These are phyloP conservation scores for Mythimna lalbum DNA, from an alignment of 2,888 invertebrate species.

Conservation along the genomic window DNA sequence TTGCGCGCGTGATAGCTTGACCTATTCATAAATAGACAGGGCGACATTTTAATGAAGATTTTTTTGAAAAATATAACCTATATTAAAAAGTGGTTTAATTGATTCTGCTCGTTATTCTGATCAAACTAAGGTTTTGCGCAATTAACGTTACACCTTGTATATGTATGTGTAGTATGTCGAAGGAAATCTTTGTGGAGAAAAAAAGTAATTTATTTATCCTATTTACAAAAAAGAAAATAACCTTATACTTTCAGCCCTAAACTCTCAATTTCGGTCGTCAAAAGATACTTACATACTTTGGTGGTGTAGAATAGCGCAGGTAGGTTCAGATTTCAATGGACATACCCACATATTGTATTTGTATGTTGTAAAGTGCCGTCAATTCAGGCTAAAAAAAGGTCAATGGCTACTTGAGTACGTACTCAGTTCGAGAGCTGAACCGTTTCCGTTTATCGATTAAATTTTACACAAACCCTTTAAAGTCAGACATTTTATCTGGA, in stretches of 20 bases:
- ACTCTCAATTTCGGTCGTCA: conserved; percentile 41
- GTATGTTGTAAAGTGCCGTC: conserved; percentile 62
- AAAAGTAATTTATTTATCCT: conserved; percentile 15
- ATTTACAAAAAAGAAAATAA: conserved; percentile 23
- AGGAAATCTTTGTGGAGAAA: conserved; percentile 16
- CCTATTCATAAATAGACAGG: too few species aligned
- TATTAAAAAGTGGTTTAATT: too few species aligned
- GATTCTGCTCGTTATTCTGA: too few species aligned
- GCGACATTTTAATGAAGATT: too few species aligned
- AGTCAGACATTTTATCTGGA: conserved; percentile 45
- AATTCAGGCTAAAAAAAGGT: conserved; percentile 72
- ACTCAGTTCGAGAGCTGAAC: conserved; percentile 66
- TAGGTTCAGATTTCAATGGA: conserved; percentile 58
- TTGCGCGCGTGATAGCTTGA: too few species aligned
- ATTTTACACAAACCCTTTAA: conserved; percentile 70
- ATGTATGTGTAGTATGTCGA: neutral
- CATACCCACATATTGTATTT: conserved; percentile 62
- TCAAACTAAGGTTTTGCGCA: too few species aligned
- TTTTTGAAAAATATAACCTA: too few species aligned
- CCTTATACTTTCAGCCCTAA: conserved; percentile 24
- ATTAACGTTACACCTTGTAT: too few species aligned
- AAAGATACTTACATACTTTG: conserved; percentile 30
- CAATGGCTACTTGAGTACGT: conserved; percentile 74
- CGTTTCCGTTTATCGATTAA: conserved; percentile 74
- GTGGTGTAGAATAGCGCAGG: conserved; percentile 40